Conservation (phyloP, 2,113 vertebrate species). For the Sorex fumeus region DNA sequence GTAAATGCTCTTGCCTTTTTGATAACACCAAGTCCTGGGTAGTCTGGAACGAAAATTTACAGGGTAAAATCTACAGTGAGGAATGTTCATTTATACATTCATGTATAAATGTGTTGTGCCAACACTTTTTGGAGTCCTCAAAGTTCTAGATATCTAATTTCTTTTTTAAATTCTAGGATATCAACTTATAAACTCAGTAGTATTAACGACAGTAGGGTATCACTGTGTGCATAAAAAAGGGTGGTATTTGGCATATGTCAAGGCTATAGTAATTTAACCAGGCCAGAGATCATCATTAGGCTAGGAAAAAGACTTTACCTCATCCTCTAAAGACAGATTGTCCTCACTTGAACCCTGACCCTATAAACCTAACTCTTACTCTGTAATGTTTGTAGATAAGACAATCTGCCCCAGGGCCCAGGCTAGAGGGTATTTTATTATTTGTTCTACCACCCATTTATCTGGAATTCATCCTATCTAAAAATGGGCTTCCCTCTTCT, state of each 20-base stretch:
- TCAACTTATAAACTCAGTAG: not conserved
- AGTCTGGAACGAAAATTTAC: not conserved
- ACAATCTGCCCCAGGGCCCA: no score
- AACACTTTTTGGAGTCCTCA: not conserved
- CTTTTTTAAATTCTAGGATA: not conserved
- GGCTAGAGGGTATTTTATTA: no score
- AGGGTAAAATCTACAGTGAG: not conserved
- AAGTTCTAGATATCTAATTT: not conserved
- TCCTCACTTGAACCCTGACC: no score
- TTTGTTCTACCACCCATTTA: no score
- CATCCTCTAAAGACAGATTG: no score
- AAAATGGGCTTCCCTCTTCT: no score
- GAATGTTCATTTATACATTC: not conserved
- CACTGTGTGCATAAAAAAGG: not conserved
- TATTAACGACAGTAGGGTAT: not conserved
- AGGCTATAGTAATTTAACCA: not conserved
- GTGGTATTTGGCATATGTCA: not conserved
- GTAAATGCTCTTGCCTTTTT: not conserved
- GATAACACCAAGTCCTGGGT: not conserved
- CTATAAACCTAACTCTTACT: no score
- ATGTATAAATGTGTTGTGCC: no score
- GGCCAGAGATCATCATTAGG: no score
- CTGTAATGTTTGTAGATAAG: no score
- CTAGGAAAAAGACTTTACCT: no score
- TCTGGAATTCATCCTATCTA: no score